Percentiles rank a stretch among this genome's conserved stretches.
Evolutionary conservation across 2,113 vertebrate species (phyloP).

Genomic region (Oryzias curvinotus): DNA sequence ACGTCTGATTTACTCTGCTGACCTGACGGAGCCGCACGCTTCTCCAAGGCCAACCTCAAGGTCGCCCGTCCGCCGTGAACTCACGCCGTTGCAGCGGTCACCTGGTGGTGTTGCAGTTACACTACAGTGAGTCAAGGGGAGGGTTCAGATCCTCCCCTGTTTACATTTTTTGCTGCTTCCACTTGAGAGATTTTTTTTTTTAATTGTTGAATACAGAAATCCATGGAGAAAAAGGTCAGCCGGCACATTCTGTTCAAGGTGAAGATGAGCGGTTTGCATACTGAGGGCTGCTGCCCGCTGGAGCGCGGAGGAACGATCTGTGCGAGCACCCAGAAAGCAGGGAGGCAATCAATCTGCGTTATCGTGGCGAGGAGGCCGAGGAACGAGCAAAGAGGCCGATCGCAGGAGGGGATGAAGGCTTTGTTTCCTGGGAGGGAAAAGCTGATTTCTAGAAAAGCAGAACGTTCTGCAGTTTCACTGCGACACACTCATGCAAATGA

Average conservation of each 20-base stretch:
- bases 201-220: constrained; percentile 44
- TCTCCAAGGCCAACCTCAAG: too few relatives aligned
- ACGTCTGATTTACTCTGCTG: too few relatives aligned
- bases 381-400: constrained; percentile 8
- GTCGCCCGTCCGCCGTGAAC: too few relatives aligned
- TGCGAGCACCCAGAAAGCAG: constrained; percentile 21
- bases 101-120: not conserved
- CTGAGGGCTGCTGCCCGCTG: constrained; percentile 2
- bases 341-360: constrained; percentile 40
- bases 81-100: not conserved
- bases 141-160: not conserved
- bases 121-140: too few relatives aligned
- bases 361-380: constrained; percentile 10
- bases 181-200: constrained; percentile 11
- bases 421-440: constrained; percentile 4
- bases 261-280: constrained; percentile 30
- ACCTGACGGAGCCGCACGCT: too few relatives aligned
- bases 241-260: constrained; percentile 10
- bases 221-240: constrained; percentile 44
- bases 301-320: constrained; percentile 25
- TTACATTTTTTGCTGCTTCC: constrained; percentile 10
- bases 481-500: constrained; percentile 28
- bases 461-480: constrained; percentile 13
- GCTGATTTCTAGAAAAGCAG: not conserved
- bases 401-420: constrained; percentile 1